These are phyloP conservation scores for Sepioteuthis lessoniana DNA, from an alignment of 2,888 invertebrate genomes.

Conservation along the genomic window DNA sequence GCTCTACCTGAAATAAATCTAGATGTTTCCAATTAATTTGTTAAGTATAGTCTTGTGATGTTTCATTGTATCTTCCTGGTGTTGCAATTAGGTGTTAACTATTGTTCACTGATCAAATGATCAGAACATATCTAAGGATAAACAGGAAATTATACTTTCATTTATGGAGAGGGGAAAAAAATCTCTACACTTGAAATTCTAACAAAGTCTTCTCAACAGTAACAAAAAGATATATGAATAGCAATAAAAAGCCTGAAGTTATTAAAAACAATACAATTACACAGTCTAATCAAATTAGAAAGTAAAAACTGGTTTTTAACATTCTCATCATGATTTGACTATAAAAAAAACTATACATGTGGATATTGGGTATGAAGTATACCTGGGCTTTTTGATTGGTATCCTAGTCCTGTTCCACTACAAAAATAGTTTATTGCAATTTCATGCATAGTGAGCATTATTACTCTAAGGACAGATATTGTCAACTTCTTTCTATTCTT, in stretches of 20 bases:
- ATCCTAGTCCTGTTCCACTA: not conserved
- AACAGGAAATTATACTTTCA: not conserved
- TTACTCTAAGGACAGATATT: not conserved
- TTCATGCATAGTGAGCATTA: not conserved
- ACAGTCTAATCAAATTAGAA: not conserved
- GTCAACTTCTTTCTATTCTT: not conserved
- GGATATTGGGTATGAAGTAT: not conserved
- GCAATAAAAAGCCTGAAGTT: not conserved
- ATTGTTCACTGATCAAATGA: not conserved
- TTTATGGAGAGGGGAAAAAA: not conserved
- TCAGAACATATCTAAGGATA: not conserved
- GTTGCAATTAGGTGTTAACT: not conserved
- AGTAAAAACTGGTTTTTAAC: not conserved
- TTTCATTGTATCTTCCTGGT: not conserved
- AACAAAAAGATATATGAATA: not conserved
- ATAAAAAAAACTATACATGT: no score
- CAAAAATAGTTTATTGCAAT: not conserved
- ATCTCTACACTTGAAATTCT: not conserved
- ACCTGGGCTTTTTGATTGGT: not conserved
- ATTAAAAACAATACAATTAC: not conserved
- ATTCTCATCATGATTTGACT: not conserved
- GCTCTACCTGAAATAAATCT: no score
- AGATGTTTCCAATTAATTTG: no score
- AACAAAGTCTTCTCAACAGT: not conserved
- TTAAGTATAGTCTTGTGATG: no score